Evolutionary conservation across 2,113 vertebrate species (phyloP).

Genomic region (Aspiorhynchus laticeps): DNA sequence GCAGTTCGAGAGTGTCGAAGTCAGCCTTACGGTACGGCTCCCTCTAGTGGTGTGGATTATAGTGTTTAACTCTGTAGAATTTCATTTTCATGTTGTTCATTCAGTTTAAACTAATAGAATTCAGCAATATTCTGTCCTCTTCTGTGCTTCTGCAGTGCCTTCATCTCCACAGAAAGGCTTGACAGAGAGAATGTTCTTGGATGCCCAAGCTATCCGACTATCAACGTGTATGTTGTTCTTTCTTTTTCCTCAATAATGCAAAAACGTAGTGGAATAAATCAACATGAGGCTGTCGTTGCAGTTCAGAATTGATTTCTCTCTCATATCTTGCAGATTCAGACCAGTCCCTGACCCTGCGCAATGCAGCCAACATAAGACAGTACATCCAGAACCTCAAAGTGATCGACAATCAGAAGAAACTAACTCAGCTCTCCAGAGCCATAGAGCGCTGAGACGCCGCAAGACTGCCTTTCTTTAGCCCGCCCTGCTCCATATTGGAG

Average conservation of each 20-base stretch:
- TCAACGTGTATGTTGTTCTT: conserved; percentile 82
- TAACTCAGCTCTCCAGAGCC: conserved; percentile 85
- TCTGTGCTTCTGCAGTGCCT: conserved; percentile 73
- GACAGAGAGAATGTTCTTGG: conserved; percentile 86
- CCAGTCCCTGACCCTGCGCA: conserved; percentile 78
- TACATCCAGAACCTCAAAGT: conserved; percentile 89
- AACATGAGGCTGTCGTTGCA: not conserved
- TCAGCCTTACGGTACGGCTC: conserved; percentile 78
- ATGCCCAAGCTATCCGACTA: conserved; percentile 76
- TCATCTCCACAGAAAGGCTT: conserved; percentile 87
- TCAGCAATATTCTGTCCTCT: not conserved
- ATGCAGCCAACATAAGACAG: conserved; percentile 77
- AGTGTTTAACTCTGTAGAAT: not conserved
- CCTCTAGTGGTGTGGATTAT: not conserved
- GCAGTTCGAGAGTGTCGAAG: conserved; percentile 84
- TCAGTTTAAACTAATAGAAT: not conserved
- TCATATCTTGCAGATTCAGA: conserved; percentile 80
- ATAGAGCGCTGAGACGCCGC: conserved; percentile 74
- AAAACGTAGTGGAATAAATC: not conserved
- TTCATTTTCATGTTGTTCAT: not conserved
- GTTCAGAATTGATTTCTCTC: not conserved
- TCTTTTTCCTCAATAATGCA: not conserved
- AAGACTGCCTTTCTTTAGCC: not conserved
- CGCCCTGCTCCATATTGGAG: conserved; percentile 41
- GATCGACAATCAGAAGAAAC: conserved; percentile 89